Percentiles rank a stretch among this genome's conserved stretches.
phyloP scores from a whole-genome alignment of 2,113 vertebrate genomes.

The Bagarius yarrelli region DNA sequence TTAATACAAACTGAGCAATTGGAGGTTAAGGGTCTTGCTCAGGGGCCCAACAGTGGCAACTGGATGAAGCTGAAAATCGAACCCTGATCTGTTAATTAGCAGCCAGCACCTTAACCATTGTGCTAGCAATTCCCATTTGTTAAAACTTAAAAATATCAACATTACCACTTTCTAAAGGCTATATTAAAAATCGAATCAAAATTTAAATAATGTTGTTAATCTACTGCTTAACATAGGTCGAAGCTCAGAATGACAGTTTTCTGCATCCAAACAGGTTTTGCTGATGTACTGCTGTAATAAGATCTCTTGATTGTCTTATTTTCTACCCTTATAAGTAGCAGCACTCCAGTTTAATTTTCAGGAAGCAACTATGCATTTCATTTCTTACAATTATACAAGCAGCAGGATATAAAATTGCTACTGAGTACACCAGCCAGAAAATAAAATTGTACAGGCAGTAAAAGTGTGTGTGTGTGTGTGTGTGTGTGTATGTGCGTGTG shows the following conservation, averaged over 20 bases:
- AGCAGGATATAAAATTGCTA: constrained; percentile 5
- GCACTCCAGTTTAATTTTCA: constrained; percentile 34
- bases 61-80: no score
- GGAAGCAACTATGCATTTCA: background rate
- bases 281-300: constrained; percentile 17
- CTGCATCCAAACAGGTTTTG: background rate
- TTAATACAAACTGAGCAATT: no score
- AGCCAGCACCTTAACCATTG: no score
- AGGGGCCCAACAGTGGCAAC: no score
- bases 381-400: constrained; percentile 5
- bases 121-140: no score
- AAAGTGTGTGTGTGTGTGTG: background rate
- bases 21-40: no score
- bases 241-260: background rate
- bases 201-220: background rate
- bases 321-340: background rate
- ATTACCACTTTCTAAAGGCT: background rate
- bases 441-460: background rate
- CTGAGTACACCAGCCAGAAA: background rate
- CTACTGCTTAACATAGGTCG: background rate
- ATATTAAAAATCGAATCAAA: background rate
- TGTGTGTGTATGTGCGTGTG: background rate
- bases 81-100: no score
- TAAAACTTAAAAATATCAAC: background rate
- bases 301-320: background rate